Base-by-base conservation (phyloP, 2,797 vertebrate species). In the Sebastiscus tertius region DNA sequence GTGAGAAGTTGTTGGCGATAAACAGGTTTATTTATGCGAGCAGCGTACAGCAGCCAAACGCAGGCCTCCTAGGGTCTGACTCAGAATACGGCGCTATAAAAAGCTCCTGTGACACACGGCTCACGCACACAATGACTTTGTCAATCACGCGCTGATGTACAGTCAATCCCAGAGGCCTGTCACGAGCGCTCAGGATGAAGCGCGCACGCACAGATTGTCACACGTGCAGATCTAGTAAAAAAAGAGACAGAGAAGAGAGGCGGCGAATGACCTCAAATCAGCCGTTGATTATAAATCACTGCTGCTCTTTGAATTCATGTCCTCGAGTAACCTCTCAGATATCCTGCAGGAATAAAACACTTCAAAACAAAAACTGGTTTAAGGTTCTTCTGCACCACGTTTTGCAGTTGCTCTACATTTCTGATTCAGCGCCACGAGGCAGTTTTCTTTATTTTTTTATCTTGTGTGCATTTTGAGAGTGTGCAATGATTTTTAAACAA, bases 11-110 rank as follows among this genome's bases (percentile, higher is more conserved):
- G 86, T 69, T 70, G 88, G 83, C 10, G 76, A 89, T 93, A 93
- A 94, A 94, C 91, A 92, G 90, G 74, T 91, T 92, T 94, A 93
- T 93, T 94, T 91, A 94, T 92, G 93, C 90, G 79, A 90, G 81
- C 84, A 42, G 88, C 77, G 83, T 87, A 85, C 84, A 86, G 86
- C 88, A 92, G 90, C 87, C 83, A 88, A 93, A 90, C 79, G 63
- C 83, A 75, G 77, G 89, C 88, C 92, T 94, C 91, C 85, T 60
- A 80, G 87, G 91, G 88, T 93, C 89, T 92, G 89, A 92, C 84
- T 92, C 90, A 90, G 80, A 90, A 92, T 82, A 79, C 71, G 69
- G 82, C 71, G 82, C 92, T 95, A 92, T 92, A 94, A 94, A 93
- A 95, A 94, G 91, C 89, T 66, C 78, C 80, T 59, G 80, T 73